Evolutionary conservation across 92 coral and sea anemone genomes (phyloP).

Genomic region (Pocillopora grandis): DNA sequence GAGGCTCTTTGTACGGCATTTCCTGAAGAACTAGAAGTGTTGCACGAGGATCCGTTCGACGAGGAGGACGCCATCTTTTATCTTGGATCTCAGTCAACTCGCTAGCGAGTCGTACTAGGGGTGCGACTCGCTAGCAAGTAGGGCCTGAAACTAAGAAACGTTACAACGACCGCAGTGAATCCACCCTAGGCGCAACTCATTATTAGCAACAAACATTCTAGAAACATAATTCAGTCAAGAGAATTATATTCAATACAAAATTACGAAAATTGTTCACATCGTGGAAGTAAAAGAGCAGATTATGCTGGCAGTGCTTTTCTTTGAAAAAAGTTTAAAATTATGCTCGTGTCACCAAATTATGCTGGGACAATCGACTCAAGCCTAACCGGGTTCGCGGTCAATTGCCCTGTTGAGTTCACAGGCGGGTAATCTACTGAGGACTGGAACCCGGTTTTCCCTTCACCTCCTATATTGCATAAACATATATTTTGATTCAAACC

Average conservation of each 20-base stretch:
- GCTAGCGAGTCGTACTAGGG: neutral
- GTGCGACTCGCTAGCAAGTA: too few relatives aligned
- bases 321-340: neutral
- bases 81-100: neutral
- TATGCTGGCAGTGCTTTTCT: neutral
- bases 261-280: neutral
- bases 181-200: neutral
- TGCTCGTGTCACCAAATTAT: neutral
- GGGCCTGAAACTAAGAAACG: neutral
- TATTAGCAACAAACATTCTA: neutral
- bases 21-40: neutral
- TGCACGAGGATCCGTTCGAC: neutral
- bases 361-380: neutral
- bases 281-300: neutral
- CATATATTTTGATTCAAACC: too few relatives aligned
- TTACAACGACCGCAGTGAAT: neutral
- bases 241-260: neutral
- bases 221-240: neutral
- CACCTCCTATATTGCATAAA: too few relatives aligned
- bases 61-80: neutral
- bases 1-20: neutral
- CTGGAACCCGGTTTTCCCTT: too few relatives aligned
- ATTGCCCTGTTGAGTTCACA: too few relatives aligned
- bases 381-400: too few relatives aligned
- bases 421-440: too few relatives aligned